A percentile compares a stretch with the other conserved stretches of the same genome.
Conservation (phyloP, 2,888 invertebrate species). For the Enchytraeus crypticus region DNA sequence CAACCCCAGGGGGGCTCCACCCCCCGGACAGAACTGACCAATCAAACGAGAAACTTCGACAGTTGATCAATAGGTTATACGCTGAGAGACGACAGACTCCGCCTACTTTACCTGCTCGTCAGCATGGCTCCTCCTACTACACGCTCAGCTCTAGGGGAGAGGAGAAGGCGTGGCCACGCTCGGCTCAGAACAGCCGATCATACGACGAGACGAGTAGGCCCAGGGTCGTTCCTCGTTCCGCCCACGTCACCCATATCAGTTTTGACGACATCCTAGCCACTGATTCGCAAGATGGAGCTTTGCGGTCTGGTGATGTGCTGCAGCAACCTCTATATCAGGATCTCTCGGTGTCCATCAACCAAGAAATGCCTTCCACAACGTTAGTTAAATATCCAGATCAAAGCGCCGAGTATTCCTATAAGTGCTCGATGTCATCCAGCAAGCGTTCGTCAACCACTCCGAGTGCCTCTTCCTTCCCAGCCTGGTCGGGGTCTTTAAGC, state of each 20-base stretch:
- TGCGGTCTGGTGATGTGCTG: too few species aligned
- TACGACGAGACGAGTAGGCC: conserved; percentile 7
- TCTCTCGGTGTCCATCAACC: too few species aligned
- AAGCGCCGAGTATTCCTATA: too few species aligned
- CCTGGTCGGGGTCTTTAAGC: neutral
- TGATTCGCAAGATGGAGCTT: too few species aligned
- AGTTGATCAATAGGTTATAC: neutral
- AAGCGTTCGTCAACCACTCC: neutral
- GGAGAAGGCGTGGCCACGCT: neutral
- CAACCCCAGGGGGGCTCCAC: too few species aligned
- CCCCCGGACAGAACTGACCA: too few species aligned
- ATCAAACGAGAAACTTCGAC: neutral
- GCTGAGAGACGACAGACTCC: neutral
- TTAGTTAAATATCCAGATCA: too few species aligned
- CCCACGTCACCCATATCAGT: conserved; percentile 8
- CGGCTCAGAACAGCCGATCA: conserved; percentile 7
- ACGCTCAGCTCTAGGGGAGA: neutral
- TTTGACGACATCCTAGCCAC: conserved; percentile 8
- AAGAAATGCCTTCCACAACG: too few species aligned
- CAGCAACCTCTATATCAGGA: too few species aligned
- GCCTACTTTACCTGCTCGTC: too few species aligned
- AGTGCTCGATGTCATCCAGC: neutral
- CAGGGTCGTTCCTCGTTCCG: neutral
- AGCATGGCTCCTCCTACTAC: neutral
- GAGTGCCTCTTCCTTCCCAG: neutral